These are phyloP conservation scores for Myxocyprinus asiaticus DNA, from an alignment of 2,113 vertebrate species.

Conservation along the genomic window DNA sequence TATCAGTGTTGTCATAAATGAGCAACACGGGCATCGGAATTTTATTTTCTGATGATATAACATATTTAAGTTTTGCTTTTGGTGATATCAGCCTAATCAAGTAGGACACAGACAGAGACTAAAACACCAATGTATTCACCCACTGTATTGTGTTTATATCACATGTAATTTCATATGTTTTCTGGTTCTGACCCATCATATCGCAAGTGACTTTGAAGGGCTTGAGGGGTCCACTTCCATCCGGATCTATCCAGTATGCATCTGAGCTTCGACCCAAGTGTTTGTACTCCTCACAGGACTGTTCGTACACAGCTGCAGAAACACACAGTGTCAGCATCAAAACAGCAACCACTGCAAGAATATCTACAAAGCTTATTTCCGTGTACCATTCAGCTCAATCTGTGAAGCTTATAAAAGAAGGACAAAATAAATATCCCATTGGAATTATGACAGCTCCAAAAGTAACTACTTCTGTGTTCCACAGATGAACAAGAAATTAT, in stretches of 20 bases:
- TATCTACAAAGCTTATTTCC: conserved; percentile 23
- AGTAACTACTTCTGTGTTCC: no score
- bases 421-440: no score
- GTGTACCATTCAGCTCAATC: background rate
- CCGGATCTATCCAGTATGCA: conserved; percentile 93
- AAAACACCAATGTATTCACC: background rate
- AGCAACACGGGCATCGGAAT: no score
- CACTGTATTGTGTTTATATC: no score
- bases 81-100: no score
- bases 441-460: no score
- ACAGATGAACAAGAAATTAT: no score
- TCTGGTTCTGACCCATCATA: conserved; percentile 84
- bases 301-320: conserved; percentile 85
- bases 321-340: conserved; percentile 47
- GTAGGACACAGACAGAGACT: background rate
- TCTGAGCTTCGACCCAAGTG: conserved; percentile 88
- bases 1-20: no score
- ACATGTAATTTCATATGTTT: background rate
- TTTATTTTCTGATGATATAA: no score
- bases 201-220: conserved; percentile 92
- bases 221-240: conserved; percentile 86
- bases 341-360: background rate
- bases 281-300: conserved; percentile 96
- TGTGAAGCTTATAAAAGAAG: no score
- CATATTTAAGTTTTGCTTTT: no score